Evolutionary conservation across 1,140 invertebrate species (phyloP).

Genomic region (Neelides sp.): DNA sequence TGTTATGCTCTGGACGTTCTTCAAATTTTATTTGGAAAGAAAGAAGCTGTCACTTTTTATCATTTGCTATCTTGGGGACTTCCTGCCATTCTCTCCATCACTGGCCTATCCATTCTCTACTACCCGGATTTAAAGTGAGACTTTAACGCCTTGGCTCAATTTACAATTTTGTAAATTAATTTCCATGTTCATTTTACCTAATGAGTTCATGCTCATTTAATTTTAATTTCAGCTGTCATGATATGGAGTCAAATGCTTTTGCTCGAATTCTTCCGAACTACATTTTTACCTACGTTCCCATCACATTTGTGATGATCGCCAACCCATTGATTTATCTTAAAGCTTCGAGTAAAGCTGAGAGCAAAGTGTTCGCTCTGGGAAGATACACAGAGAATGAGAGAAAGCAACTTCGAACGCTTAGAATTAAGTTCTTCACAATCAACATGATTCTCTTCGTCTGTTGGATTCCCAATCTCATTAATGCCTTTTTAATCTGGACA

Average conservation of each 20-base stretch:
- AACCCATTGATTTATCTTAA: conserved; percentile 58
- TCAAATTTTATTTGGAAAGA: conserved; percentile 47
- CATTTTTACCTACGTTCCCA: conserved; percentile 56
- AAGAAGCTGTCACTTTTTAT: conserved; percentile 45
- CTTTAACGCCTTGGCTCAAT: neutral
- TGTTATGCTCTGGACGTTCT: conserved; percentile 68
- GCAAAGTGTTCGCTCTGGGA: conserved; percentile 16
- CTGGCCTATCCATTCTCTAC: conserved; percentile 58
- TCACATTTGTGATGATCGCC: conserved; percentile 56
- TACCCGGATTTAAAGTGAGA: conserved; percentile 60
- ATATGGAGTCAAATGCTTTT: conserved; percentile 46
- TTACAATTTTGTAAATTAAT: neutral
- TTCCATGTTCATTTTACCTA: neutral
- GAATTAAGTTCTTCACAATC: conserved; percentile 58
- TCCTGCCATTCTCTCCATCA: conserved; percentile 50
- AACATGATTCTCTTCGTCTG: conserved; percentile 65
- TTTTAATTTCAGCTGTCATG: conserved; percentile 56
- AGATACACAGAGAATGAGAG: conserved; percentile 45
- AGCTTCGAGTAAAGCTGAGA: conserved; percentile 50
- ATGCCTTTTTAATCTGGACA: conserved; percentile 59
- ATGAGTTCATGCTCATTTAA: conserved; percentile 7
- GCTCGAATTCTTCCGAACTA: conserved; percentile 62
- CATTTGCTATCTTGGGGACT: conserved; percentile 56
- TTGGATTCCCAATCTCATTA: conserved; percentile 66
- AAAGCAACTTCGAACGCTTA: conserved; percentile 52